These are phyloP conservation scores for Pampusana beccarii DNA, from an alignment of 2,113 vertebrate species.

Conservation along the genomic window DNA sequence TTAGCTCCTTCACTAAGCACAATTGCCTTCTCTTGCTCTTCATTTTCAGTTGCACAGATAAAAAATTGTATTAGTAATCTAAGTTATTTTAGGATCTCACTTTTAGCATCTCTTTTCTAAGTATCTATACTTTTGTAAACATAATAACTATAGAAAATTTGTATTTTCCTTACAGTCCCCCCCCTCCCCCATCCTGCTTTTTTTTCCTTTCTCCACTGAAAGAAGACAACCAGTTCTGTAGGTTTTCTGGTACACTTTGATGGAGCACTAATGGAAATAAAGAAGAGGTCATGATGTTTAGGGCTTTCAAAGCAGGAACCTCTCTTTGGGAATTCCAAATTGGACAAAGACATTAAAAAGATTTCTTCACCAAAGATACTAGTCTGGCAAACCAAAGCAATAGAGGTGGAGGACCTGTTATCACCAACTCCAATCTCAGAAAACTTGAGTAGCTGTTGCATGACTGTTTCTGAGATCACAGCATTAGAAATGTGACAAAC, in stretches of 20 bases:
- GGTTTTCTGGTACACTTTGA: neutral
- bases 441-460: neutral
- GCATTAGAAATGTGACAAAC: neutral
- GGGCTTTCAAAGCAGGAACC: neutral
- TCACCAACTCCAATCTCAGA: neutral
- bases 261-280: neutral
- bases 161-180: fast-evolving
- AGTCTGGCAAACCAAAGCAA: neutral
- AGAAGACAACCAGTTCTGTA: neutral
- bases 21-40: neutral
- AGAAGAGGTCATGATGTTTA: neutral
- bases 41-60: neutral
- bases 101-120: neutral
- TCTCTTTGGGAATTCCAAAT: neutral
- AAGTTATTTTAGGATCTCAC: neutral
- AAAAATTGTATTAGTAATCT: neutral
- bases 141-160: neutral
- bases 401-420: neutral
- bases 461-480: neutral
- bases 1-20: neutral
- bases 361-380: neutral
- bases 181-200: fast-evolving
- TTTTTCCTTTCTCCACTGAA: neutral
- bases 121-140: neutral
- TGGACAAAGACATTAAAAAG: neutral